These are phyloP conservation scores for Caenorhabditis angaria DNA, from an alignment of 2,888 invertebrate genomes.

Conservation along the genomic window DNA sequence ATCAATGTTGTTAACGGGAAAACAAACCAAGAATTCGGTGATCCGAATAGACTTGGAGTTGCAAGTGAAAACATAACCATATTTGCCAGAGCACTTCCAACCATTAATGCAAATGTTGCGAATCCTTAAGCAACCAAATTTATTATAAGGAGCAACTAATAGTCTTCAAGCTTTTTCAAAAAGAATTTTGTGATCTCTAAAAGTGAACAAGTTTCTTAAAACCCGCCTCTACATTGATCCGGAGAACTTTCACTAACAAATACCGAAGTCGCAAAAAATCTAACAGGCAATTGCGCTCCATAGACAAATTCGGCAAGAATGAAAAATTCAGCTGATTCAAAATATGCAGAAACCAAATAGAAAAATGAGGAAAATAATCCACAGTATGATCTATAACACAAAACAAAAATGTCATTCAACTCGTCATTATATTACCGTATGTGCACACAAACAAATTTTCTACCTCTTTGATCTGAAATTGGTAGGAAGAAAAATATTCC, in stretches of 20 bases:
- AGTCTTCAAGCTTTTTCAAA: too few species aligned
- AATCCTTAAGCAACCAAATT: too few species aligned
- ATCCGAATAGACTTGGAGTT: conserved; percentile 29
- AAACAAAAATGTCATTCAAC: too few species aligned
- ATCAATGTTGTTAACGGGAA: conserved; percentile 18
- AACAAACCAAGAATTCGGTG: conserved; percentile 27
- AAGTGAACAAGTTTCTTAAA: background rate
- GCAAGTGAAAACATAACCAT: conserved; percentile 25
- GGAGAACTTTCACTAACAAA: conserved; percentile 48
- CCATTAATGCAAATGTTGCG: conserved; percentile 25
- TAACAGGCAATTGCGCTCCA: conserved; percentile 17
- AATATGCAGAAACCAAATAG: conserved; percentile 27
- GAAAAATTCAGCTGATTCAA: conserved; percentile 39
- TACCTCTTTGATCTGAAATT: background rate
- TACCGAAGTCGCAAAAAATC: conserved; percentile 27
- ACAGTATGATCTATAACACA: background rate
- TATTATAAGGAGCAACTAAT: too few species aligned
- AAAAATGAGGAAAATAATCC: background rate
- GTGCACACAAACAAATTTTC: conserved; percentile 1
- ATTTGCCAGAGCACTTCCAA: conserved; percentile 26
- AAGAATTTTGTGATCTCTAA: conserved; percentile 1
- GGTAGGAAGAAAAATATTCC: background rate
- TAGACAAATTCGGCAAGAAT: conserved; percentile 31
- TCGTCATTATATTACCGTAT: background rate
- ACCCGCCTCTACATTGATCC: conserved; percentile 32